phyloP scores from a whole-genome alignment of 2,888 invertebrate genomes.

The Serripes groenlandicus region DNA sequence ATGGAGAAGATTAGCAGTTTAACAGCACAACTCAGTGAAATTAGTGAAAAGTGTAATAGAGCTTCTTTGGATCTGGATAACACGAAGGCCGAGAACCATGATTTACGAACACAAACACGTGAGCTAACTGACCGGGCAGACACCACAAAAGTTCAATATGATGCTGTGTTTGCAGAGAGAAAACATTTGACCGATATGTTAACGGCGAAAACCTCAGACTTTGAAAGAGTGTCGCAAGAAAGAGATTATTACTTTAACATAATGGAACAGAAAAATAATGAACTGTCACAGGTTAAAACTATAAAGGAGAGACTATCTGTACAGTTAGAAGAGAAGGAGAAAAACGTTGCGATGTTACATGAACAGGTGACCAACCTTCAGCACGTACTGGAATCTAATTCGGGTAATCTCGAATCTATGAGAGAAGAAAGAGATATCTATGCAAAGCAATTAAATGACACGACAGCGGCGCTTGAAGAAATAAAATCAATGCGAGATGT shows the following conservation, averaged over 20 bases:
- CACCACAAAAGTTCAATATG: constrained; percentile 72
- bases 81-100: constrained; percentile 70
- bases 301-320: constrained; percentile 77
- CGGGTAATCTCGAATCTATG: constrained; percentile 72
- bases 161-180: constrained; percentile 73
- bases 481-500: constrained; percentile 73
- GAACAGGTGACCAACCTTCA: constrained; percentile 78
- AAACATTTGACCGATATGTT: constrained; percentile 75
- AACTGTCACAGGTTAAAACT: constrained; percentile 74
- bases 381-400: constrained; percentile 77
- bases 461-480: constrained; percentile 76
- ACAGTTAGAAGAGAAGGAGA: constrained; percentile 83
- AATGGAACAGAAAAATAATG: constrained; percentile 79
- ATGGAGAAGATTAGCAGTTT: constrained; percentile 78
- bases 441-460: constrained; percentile 71
- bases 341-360: constrained; percentile 77
- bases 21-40: constrained; percentile 77
- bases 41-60: constrained; percentile 79
- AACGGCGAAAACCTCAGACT: constrained; percentile 73
- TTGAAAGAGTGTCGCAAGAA: constrained; percentile 78
- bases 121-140: constrained; percentile 75
- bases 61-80: constrained; percentile 76
- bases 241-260: constrained; percentile 79
- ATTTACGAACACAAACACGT: constrained; percentile 69
- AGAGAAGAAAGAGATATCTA: constrained; percentile 79